A percentile compares a stretch with the other conserved stretches of the same genome.
Evolutionary conservation across 2,113 vertebrate species (phyloP).

Genomic region (Carassius carassius): DNA sequence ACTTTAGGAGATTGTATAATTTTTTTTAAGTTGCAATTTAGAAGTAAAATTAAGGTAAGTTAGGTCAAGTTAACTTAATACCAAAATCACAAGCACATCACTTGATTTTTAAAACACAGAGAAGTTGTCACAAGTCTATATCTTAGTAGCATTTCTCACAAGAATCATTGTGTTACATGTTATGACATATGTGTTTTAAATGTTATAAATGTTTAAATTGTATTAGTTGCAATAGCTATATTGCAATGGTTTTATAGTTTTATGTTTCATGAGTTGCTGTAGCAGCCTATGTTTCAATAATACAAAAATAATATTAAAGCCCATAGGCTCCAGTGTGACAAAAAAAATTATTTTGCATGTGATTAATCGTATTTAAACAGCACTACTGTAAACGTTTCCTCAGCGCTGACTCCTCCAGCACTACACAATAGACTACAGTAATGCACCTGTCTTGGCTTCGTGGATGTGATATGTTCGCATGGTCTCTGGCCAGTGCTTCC

Average conservation of each 20-base stretch:
- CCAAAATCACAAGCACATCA: neutral
- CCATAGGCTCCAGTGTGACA: no score
- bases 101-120: neutral
- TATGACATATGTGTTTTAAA: neutral
- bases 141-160: neutral
- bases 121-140: neutral
- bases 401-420: no score
- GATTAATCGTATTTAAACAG: no score
- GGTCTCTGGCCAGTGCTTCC: slow-evolving; percentile 84
- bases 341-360: no score
- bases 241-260: no score
- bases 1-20: no score
- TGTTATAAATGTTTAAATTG: neutral
- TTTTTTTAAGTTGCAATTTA: neutral
- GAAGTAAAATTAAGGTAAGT: no score
- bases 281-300: no score
- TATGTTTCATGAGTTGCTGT: no score
- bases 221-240: no score
- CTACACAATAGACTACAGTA: neutral
- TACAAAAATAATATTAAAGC: no score
- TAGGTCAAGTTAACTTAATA: neutral
- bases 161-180: neutral
- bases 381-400: neutral
- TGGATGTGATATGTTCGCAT: slow-evolving; percentile 75
- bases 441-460: slow-evolving; percentile 59